A percentile compares a stretch with the other conserved stretches of the same genome.
Evolutionary conservation across 2,113 vertebrate genomes (phyloP).

Genomic region (Paradoxurus hermaphroditus): DNA sequence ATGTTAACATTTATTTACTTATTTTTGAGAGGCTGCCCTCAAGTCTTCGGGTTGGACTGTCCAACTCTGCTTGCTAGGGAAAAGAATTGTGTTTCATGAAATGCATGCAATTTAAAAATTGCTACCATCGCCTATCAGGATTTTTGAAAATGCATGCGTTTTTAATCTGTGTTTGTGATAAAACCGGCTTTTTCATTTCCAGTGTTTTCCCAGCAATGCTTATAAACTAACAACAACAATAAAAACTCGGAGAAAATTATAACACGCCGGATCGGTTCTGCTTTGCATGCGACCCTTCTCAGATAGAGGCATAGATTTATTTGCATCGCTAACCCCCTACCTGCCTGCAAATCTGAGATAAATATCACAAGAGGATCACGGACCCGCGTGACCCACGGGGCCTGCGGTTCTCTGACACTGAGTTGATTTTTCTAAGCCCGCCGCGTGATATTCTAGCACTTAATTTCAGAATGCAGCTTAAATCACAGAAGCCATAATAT

Average conservation of each 20-base stretch:
- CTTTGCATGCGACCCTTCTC: background rate
- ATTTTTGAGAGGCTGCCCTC: background rate
- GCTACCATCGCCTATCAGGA: background rate
- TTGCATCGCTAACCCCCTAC: background rate
- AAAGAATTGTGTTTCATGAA: background rate
- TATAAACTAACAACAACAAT: background rate
- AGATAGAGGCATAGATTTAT: background rate
- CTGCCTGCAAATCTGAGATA: background rate
- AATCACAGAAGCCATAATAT: conserved; percentile 99
- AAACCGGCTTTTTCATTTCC: background rate
- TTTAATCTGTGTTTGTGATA: background rate
- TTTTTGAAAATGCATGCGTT: background rate
- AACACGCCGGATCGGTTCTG: background rate
- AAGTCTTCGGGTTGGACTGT: background rate
- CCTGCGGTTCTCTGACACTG: conserved; percentile 89
- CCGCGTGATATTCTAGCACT: conserved; percentile 98
- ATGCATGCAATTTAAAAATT: background rate
- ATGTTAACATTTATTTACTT: no score
- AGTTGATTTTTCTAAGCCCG: conserved; percentile 97
- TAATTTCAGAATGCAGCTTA: conserved; percentile 99
- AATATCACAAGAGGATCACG: conserved; percentile 81
- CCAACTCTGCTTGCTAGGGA: background rate
- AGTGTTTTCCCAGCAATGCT: background rate
- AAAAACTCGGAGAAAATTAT: background rate
- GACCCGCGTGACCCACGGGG: conserved; percentile 85